Base-by-base conservation (phyloP, 1,140 invertebrate genomes). In the Zaprionus vittiger region DNA sequence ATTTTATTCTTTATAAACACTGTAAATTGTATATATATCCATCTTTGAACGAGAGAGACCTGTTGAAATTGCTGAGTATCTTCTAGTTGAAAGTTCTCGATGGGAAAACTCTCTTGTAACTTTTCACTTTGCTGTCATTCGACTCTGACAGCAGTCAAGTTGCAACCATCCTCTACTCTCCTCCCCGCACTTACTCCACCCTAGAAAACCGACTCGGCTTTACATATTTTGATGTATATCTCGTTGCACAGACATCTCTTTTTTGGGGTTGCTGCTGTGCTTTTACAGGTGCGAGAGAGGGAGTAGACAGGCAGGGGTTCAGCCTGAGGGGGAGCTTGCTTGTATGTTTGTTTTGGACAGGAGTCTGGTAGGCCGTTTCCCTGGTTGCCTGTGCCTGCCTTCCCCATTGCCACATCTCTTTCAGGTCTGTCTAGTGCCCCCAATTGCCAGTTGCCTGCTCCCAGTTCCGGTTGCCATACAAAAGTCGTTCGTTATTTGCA, bases 401-500 rank as follows among this genome's bases (percentile, higher is more conserved):
- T 9, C 2, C 17, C 17, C n/a, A 20, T 9, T 7, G 9, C 6
- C 44, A 4, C n/a, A 20, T 49, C 20, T 52, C 47, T 12, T 24
- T 52, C 47, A 24, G 47, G 67, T 52, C 49, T 57, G 65, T 62
- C 47, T 74, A 38, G 49, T 60, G 20, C 37, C 24, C n/a, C 54
- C 26, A 54, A 22, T 54, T 56, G 55, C 54, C 65, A 24, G 54
- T 57, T 67, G 54, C 34, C 66, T 24, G 15, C 74, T 66, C 31
- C 38, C 60, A 34, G 65, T 69, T 56, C 56, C 64, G 64, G 71
- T 73, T 74, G 65, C 66, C 66, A 73, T 81, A 90, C 83, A 91
- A 91, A 91, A 80, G 81, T 20, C 68, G 65, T 73, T 79, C 64
- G 81, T 83, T 92, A 92, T 92, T 92, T 92, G 86, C 91, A 92